Base-by-base conservation (phyloP, 2,797 vertebrate species). In the Halcyon badia region DNA sequence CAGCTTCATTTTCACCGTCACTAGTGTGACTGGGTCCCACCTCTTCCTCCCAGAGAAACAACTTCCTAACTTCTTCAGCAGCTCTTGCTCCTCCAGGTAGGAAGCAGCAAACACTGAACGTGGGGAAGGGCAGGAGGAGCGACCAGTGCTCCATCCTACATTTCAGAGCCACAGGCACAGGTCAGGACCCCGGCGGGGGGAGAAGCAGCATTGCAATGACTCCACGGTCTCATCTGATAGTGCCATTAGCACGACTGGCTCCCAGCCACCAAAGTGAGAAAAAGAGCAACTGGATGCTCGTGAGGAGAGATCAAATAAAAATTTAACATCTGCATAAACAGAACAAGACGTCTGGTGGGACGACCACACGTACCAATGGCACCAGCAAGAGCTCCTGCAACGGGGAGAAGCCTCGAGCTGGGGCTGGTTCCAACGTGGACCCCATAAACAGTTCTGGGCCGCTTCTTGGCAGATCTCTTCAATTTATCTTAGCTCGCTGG, bases 321-420 rank as follows among this genome's bases (percentile, higher is more conserved):
- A 57, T 26, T 60, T 72, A 91, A 89, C 2, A 0, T 84, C 75
- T 69, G 31, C 76, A 75, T 42, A 90, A 96, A 89, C 14, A 69
- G 73, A 92, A 77, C 35, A 88, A 90, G 92, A 88, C 68, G 82
- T 91, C 77, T 92, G 86, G 81, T 6, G 22, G 57, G 77, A 90
- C 0, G 1, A 79, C 70, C 70, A 89, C 82, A 80, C 0, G 0
- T 48, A 83, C 37, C 14, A 5, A 60, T 0, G 0, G 61, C 69
- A 95, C n/a, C 83, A 92, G 76, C 78, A 90, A 81, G 72, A 95
- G 42, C 66, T 77, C 62, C 78, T 65, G 78, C 7, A 9, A 48
- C 0, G 1, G 35, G 37, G 37, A 84, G 58, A 90, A 87, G 77
- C 87, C 83, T 44, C 3, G 2, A 81, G 70, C 66, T 84, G 66